A percentile compares a stretch with the other conserved stretches of the same genome.
These are phyloP conservation scores for Caenorhabditis afra DNA, from an alignment of 2,888 invertebrate genomes.

Conservation along the genomic window DNA sequence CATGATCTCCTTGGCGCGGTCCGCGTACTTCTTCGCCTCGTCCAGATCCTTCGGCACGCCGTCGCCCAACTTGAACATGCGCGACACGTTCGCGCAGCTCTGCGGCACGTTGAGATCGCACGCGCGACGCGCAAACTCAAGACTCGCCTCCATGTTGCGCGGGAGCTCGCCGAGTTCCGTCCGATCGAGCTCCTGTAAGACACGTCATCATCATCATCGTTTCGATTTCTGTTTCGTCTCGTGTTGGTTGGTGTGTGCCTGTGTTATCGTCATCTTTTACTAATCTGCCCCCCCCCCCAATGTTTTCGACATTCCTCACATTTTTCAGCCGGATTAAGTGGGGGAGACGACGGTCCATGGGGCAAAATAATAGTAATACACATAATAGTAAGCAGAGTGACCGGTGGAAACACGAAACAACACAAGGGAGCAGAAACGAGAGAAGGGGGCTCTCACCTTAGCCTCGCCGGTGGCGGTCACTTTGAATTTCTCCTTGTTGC, in stretches of 20 bases:
- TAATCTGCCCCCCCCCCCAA: conserved; percentile 18
- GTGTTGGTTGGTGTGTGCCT: not conserved
- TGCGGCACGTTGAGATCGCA: conserved; percentile 91
- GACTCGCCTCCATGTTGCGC: conserved; percentile 85
- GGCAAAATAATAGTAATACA: conserved; percentile 9
- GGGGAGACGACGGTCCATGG: not conserved
- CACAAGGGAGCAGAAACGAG: not conserved
- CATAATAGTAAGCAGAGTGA: not conserved
- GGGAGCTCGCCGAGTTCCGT: conserved; percentile 67
- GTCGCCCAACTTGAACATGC: conserved; percentile 81
- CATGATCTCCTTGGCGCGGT: conserved; percentile 71
- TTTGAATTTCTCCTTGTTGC: conserved; percentile 74
- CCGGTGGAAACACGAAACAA: conserved; percentile 1
- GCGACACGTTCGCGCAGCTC: conserved; percentile 91
- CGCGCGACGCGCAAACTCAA: conserved; percentile 87
- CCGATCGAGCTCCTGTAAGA: conserved; percentile 65
- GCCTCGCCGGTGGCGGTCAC: conserved; percentile 56
- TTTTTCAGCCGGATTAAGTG: conserved; percentile 17
- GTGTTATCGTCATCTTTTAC: conserved; percentile 18
- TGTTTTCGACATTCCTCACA: conserved; percentile 42
- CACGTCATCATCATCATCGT: conserved; percentile 14
- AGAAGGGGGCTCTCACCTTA: conserved; percentile 42
- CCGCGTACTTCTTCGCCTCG: conserved; percentile 71
- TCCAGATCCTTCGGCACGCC: conserved; percentile 75
- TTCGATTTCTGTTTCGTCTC: too few relatives aligned